Base-by-base conservation (phyloP, 1,140 invertebrate species). In the Danaus plexippus region DNA sequence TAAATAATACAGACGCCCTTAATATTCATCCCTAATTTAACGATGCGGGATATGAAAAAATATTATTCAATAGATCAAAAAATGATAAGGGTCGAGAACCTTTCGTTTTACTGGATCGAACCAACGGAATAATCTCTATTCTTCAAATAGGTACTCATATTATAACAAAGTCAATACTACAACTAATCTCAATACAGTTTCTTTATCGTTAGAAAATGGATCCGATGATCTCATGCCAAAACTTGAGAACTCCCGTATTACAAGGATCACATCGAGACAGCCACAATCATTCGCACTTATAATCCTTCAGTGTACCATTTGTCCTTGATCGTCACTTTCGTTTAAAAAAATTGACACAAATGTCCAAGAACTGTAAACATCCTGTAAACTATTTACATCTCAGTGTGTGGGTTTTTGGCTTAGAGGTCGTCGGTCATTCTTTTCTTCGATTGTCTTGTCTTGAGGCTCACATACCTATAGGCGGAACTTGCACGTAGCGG, bases 401-500 rank as follows among this genome's bases (percentile, higher is more conserved):
- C 52, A 51, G 63, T 58, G 68, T 74, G 71, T 77, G 61, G 63
- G 63, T 72, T 77, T 80, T 82, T 73, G 70, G 71, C 66, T 66
- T 76, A 69, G 59, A 75, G 62, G 71, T 79, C 61, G 59, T 73
- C 72, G 71, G 78, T 82, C 69, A 81, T 66, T 84, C 73, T 59
- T 75, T 81, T 76, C 76, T 77, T 73, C 73, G 78, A 68, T 75
- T 71, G 71, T 77, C 63, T 59, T 70, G 64, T 56, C 79, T 75
- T 45, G 66, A 57, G 61, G 69, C 89, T 92, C 93, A 94, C 90
- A 95, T 92, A 77, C 93, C 94, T 78, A 95, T 93, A 46, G 94
- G 93, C 71, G 94, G 93, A 69, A 95, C 92, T 87, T 96, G 95
- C 61, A 96, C 92, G 88, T 98, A 99, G 80, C 96, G 94, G 88